phyloP scores from a whole-genome alignment of 2,113 vertebrate genomes.

The Andinoacara biseriatus region DNA sequence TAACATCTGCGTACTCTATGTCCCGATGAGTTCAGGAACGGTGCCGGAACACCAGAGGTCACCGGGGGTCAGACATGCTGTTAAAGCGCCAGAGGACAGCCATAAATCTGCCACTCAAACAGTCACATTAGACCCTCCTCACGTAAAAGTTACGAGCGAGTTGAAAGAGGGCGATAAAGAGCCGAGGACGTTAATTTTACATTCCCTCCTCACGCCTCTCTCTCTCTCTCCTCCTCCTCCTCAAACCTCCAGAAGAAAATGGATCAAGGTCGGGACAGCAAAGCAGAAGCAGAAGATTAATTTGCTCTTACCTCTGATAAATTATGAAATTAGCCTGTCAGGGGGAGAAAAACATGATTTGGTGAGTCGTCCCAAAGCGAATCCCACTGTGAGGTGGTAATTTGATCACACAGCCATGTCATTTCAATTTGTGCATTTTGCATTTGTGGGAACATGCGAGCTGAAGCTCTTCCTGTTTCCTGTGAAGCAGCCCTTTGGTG shows the following conservation, averaged over 20 bases:
- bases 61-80: neutral
- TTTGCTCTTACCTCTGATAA: constrained; percentile 77
- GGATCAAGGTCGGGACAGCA: constrained; percentile 67
- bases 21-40: neutral
- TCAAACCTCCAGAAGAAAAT: constrained; percentile 44
- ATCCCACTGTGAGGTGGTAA: constrained; percentile 33
- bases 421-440: constrained; percentile 30
- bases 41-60: neutral
- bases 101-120: constrained; percentile 27
- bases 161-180: constrained; percentile 51
- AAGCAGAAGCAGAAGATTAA: constrained; percentile 68
- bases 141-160: constrained; percentile 60
- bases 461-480: neutral
- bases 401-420: constrained; percentile 40
- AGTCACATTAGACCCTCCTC: constrained; percentile 1
- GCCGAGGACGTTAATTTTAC: constrained; percentile 39
- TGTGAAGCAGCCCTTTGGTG: neutral
- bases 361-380: constrained; percentile 53
- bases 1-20: neutral
- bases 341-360: constrained; percentile 63
- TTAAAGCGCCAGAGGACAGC: constrained; percentile 1
- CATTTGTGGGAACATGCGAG: constrained; percentile 3
- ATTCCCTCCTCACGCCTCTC: constrained; percentile 28
- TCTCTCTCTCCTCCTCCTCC: constrained; percentile 25
- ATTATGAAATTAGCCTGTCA: constrained; percentile 79